phyloP scores from a whole-genome alignment of 1,140 invertebrate species.

The Bombus picipes region DNA sequence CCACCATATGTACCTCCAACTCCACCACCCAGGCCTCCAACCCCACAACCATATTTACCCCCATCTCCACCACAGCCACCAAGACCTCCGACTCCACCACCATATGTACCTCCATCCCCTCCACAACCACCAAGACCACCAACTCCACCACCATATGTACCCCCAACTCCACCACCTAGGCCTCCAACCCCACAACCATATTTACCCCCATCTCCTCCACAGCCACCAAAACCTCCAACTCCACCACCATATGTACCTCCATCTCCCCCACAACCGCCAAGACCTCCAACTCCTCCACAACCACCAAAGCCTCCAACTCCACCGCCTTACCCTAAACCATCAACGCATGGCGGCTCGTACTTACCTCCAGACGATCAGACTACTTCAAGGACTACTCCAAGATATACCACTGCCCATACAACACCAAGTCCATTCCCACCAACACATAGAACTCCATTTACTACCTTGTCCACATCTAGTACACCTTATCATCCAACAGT shows the following conservation, averaged over 20 bases:
- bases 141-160: background rate
- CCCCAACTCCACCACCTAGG: background rate
- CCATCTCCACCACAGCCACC: slow-evolving; percentile 72
- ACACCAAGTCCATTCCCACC: slow-evolving; percentile 52
- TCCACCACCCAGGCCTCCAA: slow-evolving; percentile 71
- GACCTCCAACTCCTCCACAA: slow-evolving; percentile 3
- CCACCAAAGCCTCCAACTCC: slow-evolving; percentile 68
- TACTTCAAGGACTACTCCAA: background rate
- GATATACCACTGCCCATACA: background rate
- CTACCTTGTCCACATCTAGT: background rate
- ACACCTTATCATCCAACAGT: too few species aligned
- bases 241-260: background rate
- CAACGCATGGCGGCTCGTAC: slow-evolving; percentile 40
- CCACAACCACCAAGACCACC: slow-evolving; percentile 66
- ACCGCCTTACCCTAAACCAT: background rate
- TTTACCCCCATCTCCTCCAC: slow-evolving; percentile 17
- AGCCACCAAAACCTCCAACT: background rate
- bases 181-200: background rate
- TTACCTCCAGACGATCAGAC: background rate
- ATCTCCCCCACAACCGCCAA: slow-evolving; percentile 10
- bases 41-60: slow-evolving; percentile 62
- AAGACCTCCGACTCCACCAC: slow-evolving; percentile 72
- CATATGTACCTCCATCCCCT: slow-evolving; percentile 58
- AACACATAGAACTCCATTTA: slow-evolving; percentile 47
- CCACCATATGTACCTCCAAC: slow-evolving; percentile 68